These are phyloP conservation scores for Didymodactylos carnosus DNA, from an alignment of 2,888 invertebrate species.

Conservation along the genomic window DNA sequence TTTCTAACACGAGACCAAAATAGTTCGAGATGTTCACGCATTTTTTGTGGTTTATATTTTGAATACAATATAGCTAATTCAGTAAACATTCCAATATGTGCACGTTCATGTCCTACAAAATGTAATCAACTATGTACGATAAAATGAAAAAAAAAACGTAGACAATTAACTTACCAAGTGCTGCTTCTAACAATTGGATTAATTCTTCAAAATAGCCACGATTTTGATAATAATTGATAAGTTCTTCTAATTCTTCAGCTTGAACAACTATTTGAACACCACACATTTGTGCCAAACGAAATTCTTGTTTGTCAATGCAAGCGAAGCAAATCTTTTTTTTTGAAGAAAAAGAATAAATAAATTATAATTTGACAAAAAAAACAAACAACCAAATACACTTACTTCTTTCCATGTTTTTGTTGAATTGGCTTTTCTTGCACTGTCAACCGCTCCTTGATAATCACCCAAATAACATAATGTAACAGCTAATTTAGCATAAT, in stretches of 20 bases:
- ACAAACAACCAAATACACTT: background rate
- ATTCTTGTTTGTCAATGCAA: slow-evolving; percentile 93
- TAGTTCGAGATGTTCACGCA: slow-evolving; percentile 92
- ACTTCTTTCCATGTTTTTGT: slow-evolving; percentile 45
- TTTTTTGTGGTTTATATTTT: slow-evolving; percentile 93
- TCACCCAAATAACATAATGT: slow-evolving; percentile 89
- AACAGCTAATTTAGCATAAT: slow-evolving; percentile 88
- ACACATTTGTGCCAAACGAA: slow-evolving; percentile 98
- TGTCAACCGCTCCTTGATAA: slow-evolving; percentile 92
- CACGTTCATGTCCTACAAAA: slow-evolving; percentile 88
- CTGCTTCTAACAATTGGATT: slow-evolving; percentile 78
- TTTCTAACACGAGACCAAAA: slow-evolving; percentile 99
- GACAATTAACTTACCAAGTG: too few species aligned
- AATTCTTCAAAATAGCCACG: slow-evolving; percentile 94
- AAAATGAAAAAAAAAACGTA: too few species aligned
- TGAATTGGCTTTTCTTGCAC: slow-evolving; percentile 84
- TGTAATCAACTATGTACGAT: too few species aligned
- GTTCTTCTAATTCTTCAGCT: slow-evolving; percentile 92
- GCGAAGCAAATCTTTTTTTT: slow-evolving; percentile 48
- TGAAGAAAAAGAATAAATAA: too few species aligned
- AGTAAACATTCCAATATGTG: slow-evolving; percentile 99
- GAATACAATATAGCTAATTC: slow-evolving; percentile 95
- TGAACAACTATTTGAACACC: slow-evolving; percentile 98
- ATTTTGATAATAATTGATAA: slow-evolving; percentile 89
- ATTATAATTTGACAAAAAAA: too few species aligned